A percentile compares a stretch with the other conserved stretches of the same genome.
Conservation (phyloP, 2,113 vertebrate genomes). For the Thoracochromis brauschi region DNA sequence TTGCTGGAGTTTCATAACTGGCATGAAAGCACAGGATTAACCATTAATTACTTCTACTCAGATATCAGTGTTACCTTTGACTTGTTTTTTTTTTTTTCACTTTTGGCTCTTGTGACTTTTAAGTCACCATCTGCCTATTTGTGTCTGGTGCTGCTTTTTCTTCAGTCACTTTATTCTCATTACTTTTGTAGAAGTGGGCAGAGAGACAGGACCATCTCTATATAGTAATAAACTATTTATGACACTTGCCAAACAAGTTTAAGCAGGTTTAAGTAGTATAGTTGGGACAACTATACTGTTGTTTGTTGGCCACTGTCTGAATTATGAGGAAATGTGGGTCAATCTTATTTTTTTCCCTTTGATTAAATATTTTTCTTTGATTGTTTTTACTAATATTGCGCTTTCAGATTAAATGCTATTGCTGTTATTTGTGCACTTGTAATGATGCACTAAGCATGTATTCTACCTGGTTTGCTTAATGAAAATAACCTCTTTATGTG, state of each 20-base stretch:
- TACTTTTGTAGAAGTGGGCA: neutral
- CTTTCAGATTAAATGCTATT: neutral
- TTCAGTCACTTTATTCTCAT: constrained; percentile 7
- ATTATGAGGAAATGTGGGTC: neutral
- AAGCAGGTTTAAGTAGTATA: neutral
- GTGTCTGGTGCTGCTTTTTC: neutral
- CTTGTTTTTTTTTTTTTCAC: neutral
- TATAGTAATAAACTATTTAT: neutral
- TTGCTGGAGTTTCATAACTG: neutral
- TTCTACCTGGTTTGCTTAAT: neutral
- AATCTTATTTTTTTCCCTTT: neutral
- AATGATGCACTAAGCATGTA: neutral
- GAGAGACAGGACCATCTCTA: neutral
- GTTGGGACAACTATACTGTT: neutral
- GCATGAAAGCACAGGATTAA: neutral
- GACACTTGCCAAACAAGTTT: neutral
- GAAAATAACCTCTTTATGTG: constrained; percentile 14
- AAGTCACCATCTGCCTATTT: neutral
- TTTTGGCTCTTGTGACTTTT: neutral
- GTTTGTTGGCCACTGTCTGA: neutral
- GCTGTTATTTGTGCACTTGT: neutral
- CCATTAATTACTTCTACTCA: neutral
- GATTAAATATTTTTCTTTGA: neutral
- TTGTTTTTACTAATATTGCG: neutral
- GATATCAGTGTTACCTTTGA: neutral